phyloP scores from a whole-genome alignment of 2,113 vertebrate species.

The Platysteira castanea region DNA sequence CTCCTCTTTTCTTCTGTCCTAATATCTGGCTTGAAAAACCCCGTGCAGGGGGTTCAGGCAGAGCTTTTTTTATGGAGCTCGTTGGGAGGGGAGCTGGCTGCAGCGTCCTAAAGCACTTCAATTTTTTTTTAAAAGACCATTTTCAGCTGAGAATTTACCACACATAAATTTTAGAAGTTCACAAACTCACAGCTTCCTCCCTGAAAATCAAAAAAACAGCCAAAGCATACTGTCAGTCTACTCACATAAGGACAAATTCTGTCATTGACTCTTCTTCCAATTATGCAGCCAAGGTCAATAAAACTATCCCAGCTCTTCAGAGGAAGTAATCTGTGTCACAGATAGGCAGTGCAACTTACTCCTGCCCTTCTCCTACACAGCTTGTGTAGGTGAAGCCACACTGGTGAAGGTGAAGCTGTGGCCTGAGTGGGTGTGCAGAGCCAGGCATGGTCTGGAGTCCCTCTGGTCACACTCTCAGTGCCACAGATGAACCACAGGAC shows the following conservation, averaged over 20 bases:
- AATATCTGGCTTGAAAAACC: conserved; percentile 20
- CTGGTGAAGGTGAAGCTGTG: not conserved
- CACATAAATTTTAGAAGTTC: not conserved
- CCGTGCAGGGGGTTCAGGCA: not conserved
- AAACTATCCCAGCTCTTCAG: not conserved
- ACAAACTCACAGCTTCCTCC: not conserved
- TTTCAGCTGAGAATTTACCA: not conserved
- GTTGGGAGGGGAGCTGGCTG: not conserved
- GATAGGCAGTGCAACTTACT: not conserved
- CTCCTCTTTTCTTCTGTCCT: conserved; percentile 26
- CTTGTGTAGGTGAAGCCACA: not conserved
- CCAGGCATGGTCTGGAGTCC: not conserved
- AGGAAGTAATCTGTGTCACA: not conserved
- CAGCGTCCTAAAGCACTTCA: not conserved
- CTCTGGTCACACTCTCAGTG: accelerated
- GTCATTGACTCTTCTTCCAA: not conserved
- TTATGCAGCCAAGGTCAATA: not conserved
- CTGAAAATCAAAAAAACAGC: not conserved
- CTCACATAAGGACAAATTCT: not conserved
- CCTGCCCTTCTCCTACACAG: not conserved
- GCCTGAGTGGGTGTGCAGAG: accelerated
- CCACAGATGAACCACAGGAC: not conserved
- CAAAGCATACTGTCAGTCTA: not conserved
- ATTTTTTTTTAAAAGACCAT: not conserved
- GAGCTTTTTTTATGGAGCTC: not conserved